Evolutionary conservation across 2,113 vertebrate species (phyloP).

Genomic region (Catharus minimus): DNA sequence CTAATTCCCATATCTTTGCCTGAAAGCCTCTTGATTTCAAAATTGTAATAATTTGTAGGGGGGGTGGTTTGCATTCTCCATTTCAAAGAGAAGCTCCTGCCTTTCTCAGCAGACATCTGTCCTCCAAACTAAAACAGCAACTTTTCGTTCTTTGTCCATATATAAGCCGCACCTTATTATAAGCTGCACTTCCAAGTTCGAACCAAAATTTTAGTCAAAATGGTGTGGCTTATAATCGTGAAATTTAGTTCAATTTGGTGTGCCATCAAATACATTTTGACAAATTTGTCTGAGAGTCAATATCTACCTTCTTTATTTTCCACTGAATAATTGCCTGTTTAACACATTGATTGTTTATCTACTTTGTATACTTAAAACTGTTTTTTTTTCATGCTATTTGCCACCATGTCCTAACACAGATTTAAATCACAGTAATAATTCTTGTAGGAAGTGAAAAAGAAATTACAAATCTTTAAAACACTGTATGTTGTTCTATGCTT

Average conservation of each 20-base stretch:
- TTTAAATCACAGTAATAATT: not conserved
- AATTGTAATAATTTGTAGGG: too few relatives aligned
- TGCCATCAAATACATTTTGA: not conserved
- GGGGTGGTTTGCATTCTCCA: too few relatives aligned
- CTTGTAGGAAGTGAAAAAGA: not conserved
- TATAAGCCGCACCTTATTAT: too few relatives aligned
- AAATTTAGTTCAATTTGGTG: not conserved
- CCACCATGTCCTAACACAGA: not conserved
- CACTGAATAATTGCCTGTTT: not conserved
- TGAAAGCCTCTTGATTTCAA: too few relatives aligned
- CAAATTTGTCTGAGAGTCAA: not conserved
- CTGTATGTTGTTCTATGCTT: not conserved
- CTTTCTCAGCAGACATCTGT: too few relatives aligned
- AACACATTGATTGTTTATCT: not conserved
- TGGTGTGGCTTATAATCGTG: too few relatives aligned
- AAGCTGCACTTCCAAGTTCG: too few relatives aligned
- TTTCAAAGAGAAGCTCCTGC: too few relatives aligned
- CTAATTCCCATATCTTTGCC: too few relatives aligned
- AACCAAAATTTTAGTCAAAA: too few relatives aligned
- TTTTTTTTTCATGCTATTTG: not conserved
- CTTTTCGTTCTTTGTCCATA: too few relatives aligned
- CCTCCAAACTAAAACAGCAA: too few relatives aligned
- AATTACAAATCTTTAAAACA: not conserved
- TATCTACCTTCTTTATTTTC: not conserved
- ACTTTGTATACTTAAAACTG: not conserved